A percentile compares a stretch with the other conserved stretches of the same genome.
These are phyloP conservation scores for Pseudochirops corinnae DNA, from an alignment of 2,797 vertebrate genomes.

Conservation along the genomic window DNA sequence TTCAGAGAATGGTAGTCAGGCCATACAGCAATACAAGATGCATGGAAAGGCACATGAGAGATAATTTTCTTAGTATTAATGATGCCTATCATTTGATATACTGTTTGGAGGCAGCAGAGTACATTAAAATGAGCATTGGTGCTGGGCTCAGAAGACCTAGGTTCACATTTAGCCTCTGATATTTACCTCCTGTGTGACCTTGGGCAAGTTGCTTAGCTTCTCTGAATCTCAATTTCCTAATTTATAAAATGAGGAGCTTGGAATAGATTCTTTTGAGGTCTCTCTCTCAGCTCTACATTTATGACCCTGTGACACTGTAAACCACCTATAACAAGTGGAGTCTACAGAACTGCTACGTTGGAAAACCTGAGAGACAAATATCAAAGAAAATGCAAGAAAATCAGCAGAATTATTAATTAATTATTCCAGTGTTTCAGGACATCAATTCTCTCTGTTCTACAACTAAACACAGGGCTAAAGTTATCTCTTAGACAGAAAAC, in stretches of 20 bases:
- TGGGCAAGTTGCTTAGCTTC: neutral
- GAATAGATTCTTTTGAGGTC: neutral
- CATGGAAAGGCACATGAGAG: neutral
- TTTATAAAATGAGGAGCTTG: neutral
- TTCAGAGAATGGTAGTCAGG: neutral
- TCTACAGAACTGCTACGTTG: neutral
- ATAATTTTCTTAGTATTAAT: neutral
- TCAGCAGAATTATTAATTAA: neutral
- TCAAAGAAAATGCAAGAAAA: neutral
- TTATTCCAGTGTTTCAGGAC: neutral
- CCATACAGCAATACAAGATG: neutral
- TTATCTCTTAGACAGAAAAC: constrained; percentile 11
- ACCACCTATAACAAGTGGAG: neutral
- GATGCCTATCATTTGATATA: neutral
- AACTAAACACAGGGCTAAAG: constrained; percentile 38
- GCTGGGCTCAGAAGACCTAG: neutral
- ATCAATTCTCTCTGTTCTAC: neutral
- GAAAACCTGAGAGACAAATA: neutral
- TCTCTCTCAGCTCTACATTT: neutral
- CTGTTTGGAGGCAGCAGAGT: neutral
- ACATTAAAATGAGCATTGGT: neutral
- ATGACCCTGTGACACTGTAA: neutral
- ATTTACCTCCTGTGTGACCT: neutral
- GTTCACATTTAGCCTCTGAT: neutral
- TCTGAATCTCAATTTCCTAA: neutral